Base-by-base conservation (phyloP, 2,113 vertebrate species). In the Stomatorhinus ivindoensis region DNA sequence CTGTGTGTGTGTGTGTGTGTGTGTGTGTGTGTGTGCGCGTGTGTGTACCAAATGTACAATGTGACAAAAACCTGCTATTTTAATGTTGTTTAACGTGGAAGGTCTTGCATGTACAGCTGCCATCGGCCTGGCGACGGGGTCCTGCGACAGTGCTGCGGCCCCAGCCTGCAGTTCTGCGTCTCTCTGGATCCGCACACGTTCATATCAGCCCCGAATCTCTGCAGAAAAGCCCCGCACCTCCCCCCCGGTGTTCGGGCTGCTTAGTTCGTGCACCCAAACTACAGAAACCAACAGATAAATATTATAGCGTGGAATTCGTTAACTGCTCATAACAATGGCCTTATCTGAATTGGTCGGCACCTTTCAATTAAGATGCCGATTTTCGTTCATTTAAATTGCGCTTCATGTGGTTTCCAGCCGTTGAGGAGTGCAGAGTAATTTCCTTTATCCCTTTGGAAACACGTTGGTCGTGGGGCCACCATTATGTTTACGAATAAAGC, bases 281-380 rank as follows among this genome's bases (percentile, higher is more conserved):
- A 80, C 73, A 13, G 73, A 80, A 39, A 80, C 73, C 35, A 15
- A 42, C 73, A 80, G 73, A 80, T 80, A 80, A 80, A 80, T 80
- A 80, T 80, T 80, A 80, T 42, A 80, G 73, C 73, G 39, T 80
- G 73, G 35, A 80, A 80, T 80, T 80, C 35, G 35, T 80, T 69
- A 80, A 80, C 73, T 7, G 73, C 35, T 80, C 73, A 39, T 80
- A 80, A 80, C 73, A 80, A 80, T 80, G 73, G 73, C 73, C 73
- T 80, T 80, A 80, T 80, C 73, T 80, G 73, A 80, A 42, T 80
- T 35, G 73, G 31, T 42, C 17, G 73, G 73, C 35, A 13, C n/a
- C 61, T 80, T 80, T 80, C 73, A 80, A 80, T 80, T 80, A 80
- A 42, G 73, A 80, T 80, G 73, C 35, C 31, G 42, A 35, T 80